phyloP scores from a whole-genome alignment of 2,797 vertebrate genomes.

The Acanthurus tractus region DNA sequence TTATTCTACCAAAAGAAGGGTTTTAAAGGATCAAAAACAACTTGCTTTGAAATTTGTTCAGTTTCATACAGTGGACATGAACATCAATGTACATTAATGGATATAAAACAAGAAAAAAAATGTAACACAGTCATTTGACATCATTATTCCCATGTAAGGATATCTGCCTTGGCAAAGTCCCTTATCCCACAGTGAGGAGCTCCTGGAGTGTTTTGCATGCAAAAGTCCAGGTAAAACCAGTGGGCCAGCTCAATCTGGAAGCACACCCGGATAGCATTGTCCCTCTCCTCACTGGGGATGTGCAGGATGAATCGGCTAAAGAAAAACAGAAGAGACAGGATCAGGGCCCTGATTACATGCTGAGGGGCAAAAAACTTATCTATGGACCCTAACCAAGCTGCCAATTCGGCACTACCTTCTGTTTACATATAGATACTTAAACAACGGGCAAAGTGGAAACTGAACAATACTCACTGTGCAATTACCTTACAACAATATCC shows the following conservation, averaged over 20 bases:
- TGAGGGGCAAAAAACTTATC: not conserved
- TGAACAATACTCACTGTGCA: no score
- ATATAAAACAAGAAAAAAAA: not conserved
- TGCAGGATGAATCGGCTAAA: slow-evolving; percentile 98
- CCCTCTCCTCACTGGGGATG: slow-evolving; percentile 98
- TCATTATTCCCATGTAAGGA: slow-evolving; percentile 83
- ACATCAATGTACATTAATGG: not conserved
- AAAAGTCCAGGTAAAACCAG: slow-evolving; percentile 99
- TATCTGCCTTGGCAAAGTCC: slow-evolving; percentile 99
- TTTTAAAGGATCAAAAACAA: not conserved
- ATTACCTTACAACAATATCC: no score
- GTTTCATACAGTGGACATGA: not conserved
- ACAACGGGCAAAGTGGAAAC: no score
- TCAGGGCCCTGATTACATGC: not conserved
- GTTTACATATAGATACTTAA: no score
- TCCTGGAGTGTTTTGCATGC: slow-evolving; percentile 95
- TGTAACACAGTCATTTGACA: not conserved
- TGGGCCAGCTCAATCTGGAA: slow-evolving; percentile 99
- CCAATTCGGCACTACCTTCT: no score
- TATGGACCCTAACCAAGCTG: not conserved
- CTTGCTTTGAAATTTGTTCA: not conserved
- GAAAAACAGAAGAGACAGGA: slow-evolving; percentile 11
- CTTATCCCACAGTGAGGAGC: slow-evolving; percentile 98
- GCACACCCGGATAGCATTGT: slow-evolving; percentile 98
- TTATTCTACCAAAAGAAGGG: not conserved